phyloP scores from a whole-genome alignment of 64 coral and sea anemone genomes.

The Pachyseris speciosa region DNA sequence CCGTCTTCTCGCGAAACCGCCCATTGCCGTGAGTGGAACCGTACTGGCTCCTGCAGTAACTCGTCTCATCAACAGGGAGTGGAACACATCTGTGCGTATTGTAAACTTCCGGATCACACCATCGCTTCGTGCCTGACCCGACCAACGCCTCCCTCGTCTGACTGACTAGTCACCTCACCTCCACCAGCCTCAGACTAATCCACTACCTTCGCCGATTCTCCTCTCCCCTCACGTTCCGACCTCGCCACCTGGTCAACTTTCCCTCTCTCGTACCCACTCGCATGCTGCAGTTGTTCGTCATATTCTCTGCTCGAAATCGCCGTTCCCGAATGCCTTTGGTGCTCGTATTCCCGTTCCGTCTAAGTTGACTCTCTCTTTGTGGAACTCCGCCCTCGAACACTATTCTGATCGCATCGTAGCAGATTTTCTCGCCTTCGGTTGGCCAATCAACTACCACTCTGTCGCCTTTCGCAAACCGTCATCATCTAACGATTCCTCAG shows the following conservation, averaged over 20 bases:
- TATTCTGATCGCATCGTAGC: neutral
- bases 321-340: neutral
- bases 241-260: slow-evolving; percentile 7
- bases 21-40: slow-evolving; percentile 35
- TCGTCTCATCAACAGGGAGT: neutral
- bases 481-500: slow-evolving; percentile 5
- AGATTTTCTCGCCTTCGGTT: slow-evolving; percentile 15
- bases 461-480: neutral
- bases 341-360: neutral
- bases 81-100: neutral
- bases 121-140: neutral
- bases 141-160: neutral
- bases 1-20: neutral
- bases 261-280: neutral
- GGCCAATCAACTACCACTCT: slow-evolving; percentile 21
- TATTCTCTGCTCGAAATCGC: slow-evolving; percentile 4
- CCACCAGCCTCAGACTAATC: neutral
- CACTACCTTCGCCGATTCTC: neutral
- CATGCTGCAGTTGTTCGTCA: neutral
- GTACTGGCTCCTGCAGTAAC: slow-evolving; percentile 15
- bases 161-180: neutral
- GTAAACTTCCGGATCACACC: slow-evolving; percentile 15
- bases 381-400: neutral
- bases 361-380: neutral
- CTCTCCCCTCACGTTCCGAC: neutral